Evolutionary conservation across 2,113 vertebrate genomes (phyloP).

Genomic region (Rhinopomastus cyanomelas): DNA sequence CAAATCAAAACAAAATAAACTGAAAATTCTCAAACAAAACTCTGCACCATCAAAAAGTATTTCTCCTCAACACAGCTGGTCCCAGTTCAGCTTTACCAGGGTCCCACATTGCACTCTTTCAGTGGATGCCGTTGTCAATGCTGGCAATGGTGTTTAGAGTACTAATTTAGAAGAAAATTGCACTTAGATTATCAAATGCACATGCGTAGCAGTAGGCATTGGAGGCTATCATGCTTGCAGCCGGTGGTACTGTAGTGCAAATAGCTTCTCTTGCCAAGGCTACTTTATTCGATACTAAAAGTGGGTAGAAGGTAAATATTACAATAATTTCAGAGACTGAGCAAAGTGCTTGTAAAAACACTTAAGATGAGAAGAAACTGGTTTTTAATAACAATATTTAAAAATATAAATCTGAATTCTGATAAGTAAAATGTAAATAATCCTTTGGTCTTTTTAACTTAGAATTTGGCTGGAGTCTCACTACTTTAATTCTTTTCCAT

Average conservation of each 20-base stretch:
- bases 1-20: neutral
- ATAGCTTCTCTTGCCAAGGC: neutral
- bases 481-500: neutral
- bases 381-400: too few species aligned
- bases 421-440: neutral
- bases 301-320: neutral
- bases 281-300: neutral
- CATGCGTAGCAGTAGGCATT: neutral
- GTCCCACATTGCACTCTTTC: neutral
- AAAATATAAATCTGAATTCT: neutral
- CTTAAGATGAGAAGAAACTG: neutral
- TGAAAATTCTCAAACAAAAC: neutral
- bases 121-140: rapidly evolving
- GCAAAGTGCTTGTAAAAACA: neutral
- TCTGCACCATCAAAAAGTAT: neutral
- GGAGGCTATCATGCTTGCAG: neutral
- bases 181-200: neutral
- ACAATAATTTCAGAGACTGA: neutral
- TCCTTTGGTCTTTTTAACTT: neutral
- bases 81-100: neutral
- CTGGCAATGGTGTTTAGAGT: neutral
- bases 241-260: neutral
- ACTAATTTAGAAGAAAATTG: neutral
- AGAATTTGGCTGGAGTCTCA: neutral
- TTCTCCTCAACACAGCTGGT: neutral